A percentile compares a stretch with the other conserved stretches of the same genome.
Evolutionary conservation across 2,797 vertebrate species (phyloP).

Genomic region (Philypnodon macrostomus): DNA sequence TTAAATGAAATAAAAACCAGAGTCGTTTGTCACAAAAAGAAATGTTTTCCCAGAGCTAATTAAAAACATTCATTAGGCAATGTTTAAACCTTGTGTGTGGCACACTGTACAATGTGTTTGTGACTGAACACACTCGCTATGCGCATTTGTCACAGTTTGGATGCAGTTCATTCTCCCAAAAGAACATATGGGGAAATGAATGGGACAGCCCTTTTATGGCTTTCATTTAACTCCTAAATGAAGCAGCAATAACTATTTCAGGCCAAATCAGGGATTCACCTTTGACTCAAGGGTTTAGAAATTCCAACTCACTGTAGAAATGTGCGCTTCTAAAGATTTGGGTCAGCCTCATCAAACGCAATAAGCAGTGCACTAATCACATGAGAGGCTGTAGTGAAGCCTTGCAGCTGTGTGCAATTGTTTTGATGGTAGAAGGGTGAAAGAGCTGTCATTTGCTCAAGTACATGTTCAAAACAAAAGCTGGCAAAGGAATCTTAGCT

Average conservation of each 20-base stretch:
- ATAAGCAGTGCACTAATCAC: constrained; percentile 70
- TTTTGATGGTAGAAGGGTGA: constrained; percentile 49
- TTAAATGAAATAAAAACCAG: constrained; percentile 3
- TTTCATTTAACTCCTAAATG: constrained; percentile 38
- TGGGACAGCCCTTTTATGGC: constrained; percentile 6
- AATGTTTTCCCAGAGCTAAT: constrained; percentile 37
- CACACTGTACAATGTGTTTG: constrained; percentile 3
- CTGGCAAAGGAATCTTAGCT: constrained; percentile 43
- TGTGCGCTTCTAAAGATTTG: constrained; percentile 63
- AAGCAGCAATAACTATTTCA: constrained; percentile 27
- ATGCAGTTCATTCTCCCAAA: constrained; percentile 24
- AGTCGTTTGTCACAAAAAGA: constrained; percentile 38
- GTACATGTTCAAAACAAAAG: constrained; percentile 39
- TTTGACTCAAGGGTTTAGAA: constrained; percentile 65
- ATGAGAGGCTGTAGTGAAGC: constrained; percentile 52
- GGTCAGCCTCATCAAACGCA: constrained; percentile 74
- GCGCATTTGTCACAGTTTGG: constrained; percentile 18
- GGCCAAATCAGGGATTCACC: constrained; percentile 55
- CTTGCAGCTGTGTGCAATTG: constrained; percentile 59
- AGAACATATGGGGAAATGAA: constrained; percentile 5
- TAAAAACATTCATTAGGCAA: constrained; percentile 39
- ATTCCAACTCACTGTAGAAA: constrained; percentile 54
- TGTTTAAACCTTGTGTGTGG: constrained; percentile 19
- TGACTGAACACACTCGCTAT: constrained; percentile 7
- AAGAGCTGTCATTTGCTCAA: constrained; percentile 47